Percentiles rank a stretch among this genome's conserved stretches.
Evolutionary conservation across 2,113 vertebrate genomes (phyloP).

Genomic region (Mastomys coucha): DNA sequence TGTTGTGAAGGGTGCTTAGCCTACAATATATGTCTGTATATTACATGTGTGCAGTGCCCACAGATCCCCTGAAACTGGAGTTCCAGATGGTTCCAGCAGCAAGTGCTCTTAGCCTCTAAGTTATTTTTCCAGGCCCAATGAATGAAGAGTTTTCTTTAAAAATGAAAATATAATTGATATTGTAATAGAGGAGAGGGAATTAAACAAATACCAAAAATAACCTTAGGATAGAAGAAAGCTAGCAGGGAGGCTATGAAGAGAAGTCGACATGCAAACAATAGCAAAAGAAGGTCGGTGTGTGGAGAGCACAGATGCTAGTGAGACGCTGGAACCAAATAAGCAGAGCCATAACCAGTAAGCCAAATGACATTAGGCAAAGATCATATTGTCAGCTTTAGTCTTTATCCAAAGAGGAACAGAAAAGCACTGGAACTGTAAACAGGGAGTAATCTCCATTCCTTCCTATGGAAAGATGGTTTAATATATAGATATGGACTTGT

Average conservation of each 20-base stretch:
- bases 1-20: neutral
- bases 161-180: neutral
- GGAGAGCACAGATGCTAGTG: neutral
- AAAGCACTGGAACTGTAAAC: neutral
- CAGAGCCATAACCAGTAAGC: neutral
- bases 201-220: neutral
- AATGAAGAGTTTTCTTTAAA: neutral
- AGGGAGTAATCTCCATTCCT: neutral
- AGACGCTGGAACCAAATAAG: neutral
- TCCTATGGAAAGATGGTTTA: neutral
- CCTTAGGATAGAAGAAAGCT: neutral
- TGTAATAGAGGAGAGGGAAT: neutral
- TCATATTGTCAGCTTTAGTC: neutral
- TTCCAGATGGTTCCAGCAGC: neutral
- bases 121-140: neutral
- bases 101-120: neutral
- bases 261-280: neutral
- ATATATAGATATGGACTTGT: neutral
- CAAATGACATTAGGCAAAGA: neutral
- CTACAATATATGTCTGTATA: neutral
- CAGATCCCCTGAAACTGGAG: neutral
- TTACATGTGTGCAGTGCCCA: neutral
- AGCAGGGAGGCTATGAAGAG: neutral
- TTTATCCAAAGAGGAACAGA: neutral
- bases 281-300: neutral